phyloP scores from a whole-genome alignment of 2,797 vertebrate genomes.

The Chloroceryle inda region DNA sequence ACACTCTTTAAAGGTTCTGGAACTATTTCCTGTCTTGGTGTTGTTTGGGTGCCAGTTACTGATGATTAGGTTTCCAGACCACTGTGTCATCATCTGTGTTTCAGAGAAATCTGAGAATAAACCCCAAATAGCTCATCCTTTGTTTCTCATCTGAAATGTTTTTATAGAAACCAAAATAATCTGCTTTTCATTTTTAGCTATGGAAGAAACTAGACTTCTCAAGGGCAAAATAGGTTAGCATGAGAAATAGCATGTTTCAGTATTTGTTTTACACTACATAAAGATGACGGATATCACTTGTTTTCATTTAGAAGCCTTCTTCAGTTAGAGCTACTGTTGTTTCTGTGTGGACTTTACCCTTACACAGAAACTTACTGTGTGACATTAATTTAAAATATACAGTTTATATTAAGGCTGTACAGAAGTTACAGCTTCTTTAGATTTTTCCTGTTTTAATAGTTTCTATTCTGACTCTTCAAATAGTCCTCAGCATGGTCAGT shows the following conservation, averaged over 20 bases:
- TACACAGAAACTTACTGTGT: background rate
- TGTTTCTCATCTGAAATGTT: background rate
- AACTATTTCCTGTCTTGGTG: background rate
- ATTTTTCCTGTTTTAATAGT: background rate
- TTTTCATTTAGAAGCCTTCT: background rate
- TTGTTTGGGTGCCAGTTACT: background rate
- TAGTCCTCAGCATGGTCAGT: background rate
- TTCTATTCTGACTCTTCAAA: background rate
- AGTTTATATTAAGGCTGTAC: background rate
- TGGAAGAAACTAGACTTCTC: constrained; percentile 4
- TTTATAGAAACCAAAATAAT: background rate
- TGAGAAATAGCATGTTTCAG: background rate
- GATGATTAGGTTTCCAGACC: background rate
- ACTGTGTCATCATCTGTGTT: background rate
- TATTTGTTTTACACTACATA: background rate
- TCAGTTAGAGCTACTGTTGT: background rate
- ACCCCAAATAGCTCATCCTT: background rate
- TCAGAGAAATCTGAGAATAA: background rate
- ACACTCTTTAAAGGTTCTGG: background rate
- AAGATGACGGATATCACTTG: background rate
- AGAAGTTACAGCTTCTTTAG: background rate
- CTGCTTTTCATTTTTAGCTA: background rate
- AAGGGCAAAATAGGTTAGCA: background rate
- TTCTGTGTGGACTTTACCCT: background rate
- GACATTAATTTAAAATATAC: background rate